Percentiles rank a stretch among this genome's conserved stretches.
Evolutionary conservation across 2,113 vertebrate species (phyloP).

Genomic region (Poeciliopsis occidentalis): DNA sequence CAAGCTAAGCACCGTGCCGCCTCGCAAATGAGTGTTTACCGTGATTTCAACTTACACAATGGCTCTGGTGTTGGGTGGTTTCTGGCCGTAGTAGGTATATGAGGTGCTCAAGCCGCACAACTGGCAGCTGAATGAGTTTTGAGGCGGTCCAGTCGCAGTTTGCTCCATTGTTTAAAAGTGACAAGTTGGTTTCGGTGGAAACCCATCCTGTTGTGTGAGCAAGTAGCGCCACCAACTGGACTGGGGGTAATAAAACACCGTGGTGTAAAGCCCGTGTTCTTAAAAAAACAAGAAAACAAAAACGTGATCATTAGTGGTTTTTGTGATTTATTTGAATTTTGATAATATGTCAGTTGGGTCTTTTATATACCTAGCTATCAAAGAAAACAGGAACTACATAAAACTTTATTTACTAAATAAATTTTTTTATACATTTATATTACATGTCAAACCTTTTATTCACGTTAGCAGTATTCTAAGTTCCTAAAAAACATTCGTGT

Average conservation of each 20-base stretch:
- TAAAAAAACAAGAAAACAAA: too few relatives aligned
- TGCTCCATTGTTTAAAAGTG: slow-evolving; percentile 69
- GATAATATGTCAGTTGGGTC: too few relatives aligned
- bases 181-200: slow-evolving; percentile 23
- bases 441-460: too few relatives aligned
- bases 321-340: too few relatives aligned
- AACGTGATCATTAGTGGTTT: too few relatives aligned
- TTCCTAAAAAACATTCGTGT: too few relatives aligned
- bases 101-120: slow-evolving; percentile 82
- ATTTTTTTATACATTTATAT: too few relatives aligned
- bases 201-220: not conserved
- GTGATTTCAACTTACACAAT: slow-evolving; percentile 82
- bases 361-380: too few relatives aligned
- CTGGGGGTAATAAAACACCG: slow-evolving; percentile 32
- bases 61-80: slow-evolving; percentile 82
- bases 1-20: slow-evolving; percentile 6
- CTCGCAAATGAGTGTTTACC: not conserved
- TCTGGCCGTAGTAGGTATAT: slow-evolving; percentile 84
- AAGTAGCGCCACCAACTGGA: slow-evolving; percentile 53
- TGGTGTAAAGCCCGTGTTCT: too few relatives aligned
- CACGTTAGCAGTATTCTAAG: too few relatives aligned
- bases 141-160: slow-evolving; percentile 29
- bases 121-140: slow-evolving; percentile 82
- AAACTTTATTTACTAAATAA: too few relatives aligned
- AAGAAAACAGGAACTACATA: too few relatives aligned